These are phyloP conservation scores for Sternarchorhynchus goeldii DNA, from an alignment of 2,797 vertebrate genomes.

Conservation along the genomic window DNA sequence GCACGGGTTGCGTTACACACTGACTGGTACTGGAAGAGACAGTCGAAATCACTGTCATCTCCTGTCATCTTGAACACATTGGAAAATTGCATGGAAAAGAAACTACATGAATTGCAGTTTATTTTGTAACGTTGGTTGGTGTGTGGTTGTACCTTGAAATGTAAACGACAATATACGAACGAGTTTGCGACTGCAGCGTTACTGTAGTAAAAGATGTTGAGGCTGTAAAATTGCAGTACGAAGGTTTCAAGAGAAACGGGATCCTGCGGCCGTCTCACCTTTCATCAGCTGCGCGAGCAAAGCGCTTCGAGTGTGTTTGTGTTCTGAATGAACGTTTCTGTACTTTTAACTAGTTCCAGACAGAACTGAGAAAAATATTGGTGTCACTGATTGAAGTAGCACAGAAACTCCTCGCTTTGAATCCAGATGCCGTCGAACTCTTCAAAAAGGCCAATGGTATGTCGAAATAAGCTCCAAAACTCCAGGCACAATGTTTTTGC, in stretches of 20 bases:
- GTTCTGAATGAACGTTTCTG: background rate
- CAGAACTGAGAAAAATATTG: constrained; percentile 94
- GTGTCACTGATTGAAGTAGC: constrained; percentile 99
- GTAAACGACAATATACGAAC: no score
- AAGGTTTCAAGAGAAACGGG: no score
- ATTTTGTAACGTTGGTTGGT: no score
- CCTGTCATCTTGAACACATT: no score
- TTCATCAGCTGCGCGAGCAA: no score
- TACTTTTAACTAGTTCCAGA: constrained; percentile 86
- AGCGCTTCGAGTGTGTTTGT: background rate
- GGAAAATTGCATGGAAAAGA: no score
- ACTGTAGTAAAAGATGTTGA: no score
- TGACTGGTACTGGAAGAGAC: background rate
- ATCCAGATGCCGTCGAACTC: constrained; percentile 94
- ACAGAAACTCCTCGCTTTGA: constrained; percentile 94
- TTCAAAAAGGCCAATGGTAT: constrained; percentile 97
- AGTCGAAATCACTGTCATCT: background rate
- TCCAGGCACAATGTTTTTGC: background rate
- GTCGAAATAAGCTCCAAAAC: background rate
- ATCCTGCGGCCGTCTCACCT: no score
- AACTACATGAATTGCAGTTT: no score
- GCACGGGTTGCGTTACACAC: background rate
- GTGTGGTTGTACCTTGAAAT: no score
- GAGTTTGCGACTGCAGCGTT: no score
- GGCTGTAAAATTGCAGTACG: no score